Base-by-base conservation (phyloP, 2,888 invertebrate genomes). In the Fragum sueziense region DNA sequence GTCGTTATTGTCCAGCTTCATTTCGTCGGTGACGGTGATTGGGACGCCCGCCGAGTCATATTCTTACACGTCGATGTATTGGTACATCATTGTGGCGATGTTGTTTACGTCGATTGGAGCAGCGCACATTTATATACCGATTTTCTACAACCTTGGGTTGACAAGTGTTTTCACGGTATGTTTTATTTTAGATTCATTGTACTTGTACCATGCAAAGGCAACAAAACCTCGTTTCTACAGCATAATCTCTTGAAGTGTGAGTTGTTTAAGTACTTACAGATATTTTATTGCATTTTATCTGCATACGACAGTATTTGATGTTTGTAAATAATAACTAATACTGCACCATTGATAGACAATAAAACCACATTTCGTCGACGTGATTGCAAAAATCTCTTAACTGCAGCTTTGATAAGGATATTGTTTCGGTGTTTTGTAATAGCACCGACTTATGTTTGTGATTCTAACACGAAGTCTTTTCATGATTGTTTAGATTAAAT, bases 91-190 rank as follows among this genome's bases (percentile, higher is more conserved):
- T 65, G 41, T 37, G 1, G 65, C 65, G 1, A 65, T 65, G 41
- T 37, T 65, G 17, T 22, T 65, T 11, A 65, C 65, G 27, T 41
- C 65, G 3, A 14, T 65, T 17, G 65, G 65, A n/a, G 65, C 65
- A 4, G 65, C 65, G 17, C 65, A 65, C 20, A 65, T 65, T 14
- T 65, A 65, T 27, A 65, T 65, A 41, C 65, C 65, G 22, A 27
- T 65, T 1, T 65, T 65, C 25, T 65, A 65, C 25, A 65, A 65
- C 37, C 65, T 65, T 22, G 65, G 65, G 27, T 14, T 65, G 22
- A 65, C 65, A 22, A 65, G 65, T 11, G 65, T 65, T 6, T 65
- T 65, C 17, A 65, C 65, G 65, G 65, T 65, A 65, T 25, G 41
- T 65, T n/a, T n/a, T n/a, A n/a, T n/a, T n/a, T n/a, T n/a, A n/a